Evolutionary conservation across 2,888 invertebrate species (phyloP).

Genomic region (Cyclophora punctaria): DNA sequence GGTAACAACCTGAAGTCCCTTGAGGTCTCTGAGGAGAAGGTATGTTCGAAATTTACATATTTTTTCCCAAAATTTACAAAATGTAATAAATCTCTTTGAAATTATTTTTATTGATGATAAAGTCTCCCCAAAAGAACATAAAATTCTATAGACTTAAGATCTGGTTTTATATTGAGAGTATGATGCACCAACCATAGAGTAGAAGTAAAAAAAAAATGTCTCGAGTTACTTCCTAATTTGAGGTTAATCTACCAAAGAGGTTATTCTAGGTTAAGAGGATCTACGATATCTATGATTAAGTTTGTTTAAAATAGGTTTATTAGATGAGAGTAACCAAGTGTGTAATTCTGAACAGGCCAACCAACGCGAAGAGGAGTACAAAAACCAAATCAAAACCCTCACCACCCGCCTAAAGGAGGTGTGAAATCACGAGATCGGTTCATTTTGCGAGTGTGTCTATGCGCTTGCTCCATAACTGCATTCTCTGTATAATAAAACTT

Average conservation of each 20-base stretch:
- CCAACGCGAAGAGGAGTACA: constrained; percentile 99
- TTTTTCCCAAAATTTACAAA: constrained; percentile 2
- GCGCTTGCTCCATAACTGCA: constrained; percentile 63
- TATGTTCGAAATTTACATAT: constrained; percentile 62
- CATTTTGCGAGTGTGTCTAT: constrained; percentile 51
- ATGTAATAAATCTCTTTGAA: background rate
- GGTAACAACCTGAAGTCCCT: constrained; percentile 99
- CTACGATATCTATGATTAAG: no score
- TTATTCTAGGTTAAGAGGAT: no score
- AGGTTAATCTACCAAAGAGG: no score
- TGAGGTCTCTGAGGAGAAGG: constrained; percentile 99
- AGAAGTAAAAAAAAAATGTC: background rate
- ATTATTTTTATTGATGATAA: no score
- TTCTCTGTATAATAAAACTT: constrained; percentile 45
- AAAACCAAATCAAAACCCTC: constrained; percentile 99
- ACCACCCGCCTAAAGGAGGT: constrained; percentile 99
- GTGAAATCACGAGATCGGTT: constrained; percentile 63
- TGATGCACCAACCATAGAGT: constrained; percentile 61
- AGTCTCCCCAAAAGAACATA: no score
- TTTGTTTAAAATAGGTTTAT: background rate
- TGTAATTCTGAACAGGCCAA: constrained; percentile 85
- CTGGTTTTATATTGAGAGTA: constrained; percentile 13
- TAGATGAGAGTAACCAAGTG: constrained; percentile 33
- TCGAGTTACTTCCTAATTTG: no score
- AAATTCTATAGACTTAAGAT: no score